A percentile compares a stretch with the other conserved stretches of the same genome.
These are phyloP conservation scores for Isichthys henryi DNA, from an alignment of 2,113 vertebrate species.

Conservation along the genomic window DNA sequence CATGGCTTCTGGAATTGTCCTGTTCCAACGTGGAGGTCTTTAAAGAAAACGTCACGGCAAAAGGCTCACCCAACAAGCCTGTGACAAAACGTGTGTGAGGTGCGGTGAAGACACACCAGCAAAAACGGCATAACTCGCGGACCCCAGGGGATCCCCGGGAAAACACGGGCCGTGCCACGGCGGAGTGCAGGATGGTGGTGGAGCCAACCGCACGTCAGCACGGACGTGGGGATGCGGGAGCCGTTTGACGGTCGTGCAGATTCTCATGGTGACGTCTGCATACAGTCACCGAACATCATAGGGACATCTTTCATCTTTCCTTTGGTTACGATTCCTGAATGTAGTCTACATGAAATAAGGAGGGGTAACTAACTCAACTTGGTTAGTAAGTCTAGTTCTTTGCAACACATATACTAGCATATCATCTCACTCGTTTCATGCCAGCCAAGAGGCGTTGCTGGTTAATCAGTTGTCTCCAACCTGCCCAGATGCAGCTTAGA, in stretches of 20 bases:
- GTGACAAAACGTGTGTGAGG: not conserved
- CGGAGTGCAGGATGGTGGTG: not conserved
- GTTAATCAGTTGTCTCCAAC: not conserved
- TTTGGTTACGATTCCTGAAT: conserved; percentile 55
- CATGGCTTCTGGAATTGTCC: not conserved
- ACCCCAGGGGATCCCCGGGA: not conserved
- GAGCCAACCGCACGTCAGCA: not conserved
- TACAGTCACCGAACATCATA: not conserved
- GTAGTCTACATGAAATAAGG: conserved; percentile 13
- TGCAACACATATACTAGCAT: not conserved
- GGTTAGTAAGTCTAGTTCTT: not conserved
- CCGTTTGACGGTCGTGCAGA: conserved; percentile 16
- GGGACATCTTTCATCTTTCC: conserved; percentile 53
- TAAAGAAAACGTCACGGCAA: not conserved
- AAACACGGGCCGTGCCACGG: not conserved
- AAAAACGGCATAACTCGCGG: not conserved
- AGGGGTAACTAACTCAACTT: conserved; percentile 16
- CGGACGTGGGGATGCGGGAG: not conserved
- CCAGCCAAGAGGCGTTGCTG: not conserved
- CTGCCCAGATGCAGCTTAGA: no score
- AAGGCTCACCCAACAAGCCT: not conserved
- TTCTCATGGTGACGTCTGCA: not conserved
- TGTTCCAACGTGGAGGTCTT: not conserved
- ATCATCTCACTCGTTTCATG: not conserved
- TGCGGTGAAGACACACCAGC: not conserved